A percentile compares a stretch with the other conserved stretches of the same genome.
These are phyloP conservation scores for Platynereis dumerilii DNA, from an alignment of 2,888 invertebrate species.

Conservation along the genomic window DNA sequence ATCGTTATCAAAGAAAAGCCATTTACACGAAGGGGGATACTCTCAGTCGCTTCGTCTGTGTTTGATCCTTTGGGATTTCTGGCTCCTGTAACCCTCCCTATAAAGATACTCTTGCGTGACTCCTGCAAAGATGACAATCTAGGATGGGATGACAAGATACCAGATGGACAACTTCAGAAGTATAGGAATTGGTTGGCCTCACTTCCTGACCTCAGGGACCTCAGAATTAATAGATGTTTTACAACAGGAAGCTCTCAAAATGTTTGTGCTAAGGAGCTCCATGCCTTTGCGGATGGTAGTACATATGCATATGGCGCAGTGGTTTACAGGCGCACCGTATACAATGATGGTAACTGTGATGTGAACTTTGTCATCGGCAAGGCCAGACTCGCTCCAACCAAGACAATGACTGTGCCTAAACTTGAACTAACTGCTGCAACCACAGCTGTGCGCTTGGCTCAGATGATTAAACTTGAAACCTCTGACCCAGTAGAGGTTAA, in stretches of 20 bases:
- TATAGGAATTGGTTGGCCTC: no score
- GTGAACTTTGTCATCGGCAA: conserved; percentile 21
- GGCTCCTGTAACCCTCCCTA: conserved; percentile 35
- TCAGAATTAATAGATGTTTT: conserved; percentile 11
- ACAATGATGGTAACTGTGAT: conserved; percentile 5
- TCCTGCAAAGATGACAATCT: conserved; percentile 29
- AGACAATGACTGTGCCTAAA: conserved; percentile 23
- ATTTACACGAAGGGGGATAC: conserved; percentile 31
- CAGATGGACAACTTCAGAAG: no score
- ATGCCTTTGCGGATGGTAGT: conserved; percentile 30
- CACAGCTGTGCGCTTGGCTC: conserved; percentile 17
- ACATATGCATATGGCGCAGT: conserved; percentile 24
- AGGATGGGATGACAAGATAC: conserved; percentile 41
- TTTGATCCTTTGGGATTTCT: conserved; percentile 39
- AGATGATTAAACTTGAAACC: conserved; percentile 23
- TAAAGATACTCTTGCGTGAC: conserved; percentile 38
- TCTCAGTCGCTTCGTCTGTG: conserved; percentile 32
- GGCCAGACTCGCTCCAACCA: conserved; percentile 24
- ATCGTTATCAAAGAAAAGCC: conserved; percentile 26
- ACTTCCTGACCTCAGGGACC: no score
- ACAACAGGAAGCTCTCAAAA: no score
- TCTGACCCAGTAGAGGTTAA: neutral
- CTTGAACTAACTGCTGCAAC: conserved; percentile 28
- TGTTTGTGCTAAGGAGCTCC: no score
- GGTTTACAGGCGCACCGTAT: conserved; percentile 14